Evolutionary conservation across 2,888 invertebrate genomes (phyloP), one percentile per base, ranked within the genome.

Genomic region (Sarcophaga rosellei): DNA sequence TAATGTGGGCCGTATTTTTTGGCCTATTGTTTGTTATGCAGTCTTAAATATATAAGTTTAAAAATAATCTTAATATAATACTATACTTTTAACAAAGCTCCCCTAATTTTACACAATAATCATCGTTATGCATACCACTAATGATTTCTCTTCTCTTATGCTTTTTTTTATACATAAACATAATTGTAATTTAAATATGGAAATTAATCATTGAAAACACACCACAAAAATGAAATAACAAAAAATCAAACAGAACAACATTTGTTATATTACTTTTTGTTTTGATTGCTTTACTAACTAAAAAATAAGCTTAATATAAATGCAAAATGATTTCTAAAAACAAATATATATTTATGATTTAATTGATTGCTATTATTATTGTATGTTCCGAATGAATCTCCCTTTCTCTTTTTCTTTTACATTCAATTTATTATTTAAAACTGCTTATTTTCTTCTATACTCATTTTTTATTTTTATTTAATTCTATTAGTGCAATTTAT

Each of bases 1-100:
- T 97, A 94, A 97, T 98, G 96, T 99, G 98, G 98, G 98, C 97
- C 94, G 96, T 97, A 93, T 99, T 97, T 95, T 97, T 98, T 95
- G 97, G 96, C 95, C 94, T 97, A 94, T 95, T 98, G 93, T 93
- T 94, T 94, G 90, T 92, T 90, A 92, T 90, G 92, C 90, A 91
- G 92, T 92, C 92, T 93, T 91, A 91, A 91, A 89, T 90, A 81
- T 68, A 79, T 85, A 86, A 85, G 85, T 82, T 86, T 75, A 84
- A 86, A 84, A 85, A 81, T 80, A 82, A 83, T 82, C 77, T 75
- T 69, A 77, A 45, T 61, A 78, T 57, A 53, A 59, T 70, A 76
- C 59, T 84, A 81, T 75, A 79, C 65, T 82, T 73, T 79, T 81
- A 86, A 72, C 79, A 83, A 80, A 63, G 73, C 65, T 62, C 76